Conservation (phyloP, 2,888 invertebrate species). For the Heteromurus nitidus region DNA sequence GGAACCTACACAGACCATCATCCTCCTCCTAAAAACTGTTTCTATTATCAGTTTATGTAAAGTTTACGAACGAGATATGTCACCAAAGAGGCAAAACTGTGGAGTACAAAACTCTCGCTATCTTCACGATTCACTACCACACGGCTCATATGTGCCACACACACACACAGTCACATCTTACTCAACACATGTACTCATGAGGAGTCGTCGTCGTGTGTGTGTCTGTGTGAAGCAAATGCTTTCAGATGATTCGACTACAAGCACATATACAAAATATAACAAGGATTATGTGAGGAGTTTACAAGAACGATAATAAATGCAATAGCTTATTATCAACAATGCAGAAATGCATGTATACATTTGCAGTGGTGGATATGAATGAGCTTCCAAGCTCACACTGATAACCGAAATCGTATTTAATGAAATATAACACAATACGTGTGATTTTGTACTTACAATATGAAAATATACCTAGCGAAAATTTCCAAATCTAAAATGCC, state of each 20-base stretch:
- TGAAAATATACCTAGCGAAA: too few relatives aligned
- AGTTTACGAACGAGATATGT: conserved; percentile 59
- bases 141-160: neutral
- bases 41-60: conserved; percentile 62
- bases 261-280: too few relatives aligned
- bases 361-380: too few relatives aligned
- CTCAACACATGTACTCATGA: conserved; percentile 30
- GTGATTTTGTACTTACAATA: too few relatives aligned
- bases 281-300: too few relatives aligned
- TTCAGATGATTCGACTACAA: too few relatives aligned
- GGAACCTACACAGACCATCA: conserved; percentile 35
- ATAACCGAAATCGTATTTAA: too few relatives aligned
- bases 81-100: conserved; percentile 45
- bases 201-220: neutral
- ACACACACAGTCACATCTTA: conserved; percentile 9
- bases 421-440: too few relatives aligned
- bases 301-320: too few relatives aligned
- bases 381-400: too few relatives aligned
- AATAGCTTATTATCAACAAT: conserved; percentile 41
- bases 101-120: conserved; percentile 46
- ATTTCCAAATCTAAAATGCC: too few relatives aligned
- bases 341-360: neutral
- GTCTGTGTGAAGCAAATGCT: neutral
- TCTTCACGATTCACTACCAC: conserved; percentile 52
- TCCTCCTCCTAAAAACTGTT: conserved; percentile 54